A percentile compares a stretch with the other conserved stretches of the same genome.
These are phyloP conservation scores for Brachyopa scutellaris DNA, from an alignment of 2,888 invertebrate species.

Conservation along the genomic window DNA sequence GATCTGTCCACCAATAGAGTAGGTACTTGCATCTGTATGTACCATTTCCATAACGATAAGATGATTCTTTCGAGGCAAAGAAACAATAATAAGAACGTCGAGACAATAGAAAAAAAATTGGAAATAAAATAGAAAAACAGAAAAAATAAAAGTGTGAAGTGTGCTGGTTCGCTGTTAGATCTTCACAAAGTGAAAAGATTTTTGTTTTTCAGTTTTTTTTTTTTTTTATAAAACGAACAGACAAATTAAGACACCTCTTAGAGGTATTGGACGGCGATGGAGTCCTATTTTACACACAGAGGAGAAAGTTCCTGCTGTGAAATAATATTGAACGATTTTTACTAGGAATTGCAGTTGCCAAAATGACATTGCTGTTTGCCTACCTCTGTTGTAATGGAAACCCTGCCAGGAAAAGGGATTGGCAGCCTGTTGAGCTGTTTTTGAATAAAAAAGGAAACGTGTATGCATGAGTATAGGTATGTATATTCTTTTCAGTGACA, in stretches of 20 bases:
- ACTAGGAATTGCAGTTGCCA: not conserved
- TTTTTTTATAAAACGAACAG: not conserved
- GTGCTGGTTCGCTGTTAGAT: conserved; percentile 5
- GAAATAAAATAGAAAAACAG: too few relatives aligned
- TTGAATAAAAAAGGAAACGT: not conserved
- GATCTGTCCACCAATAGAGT: too few relatives aligned
- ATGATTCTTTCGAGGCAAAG: too few relatives aligned
- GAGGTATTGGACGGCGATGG: too few relatives aligned
- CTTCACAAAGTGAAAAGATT: not conserved
- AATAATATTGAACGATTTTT: not conserved
- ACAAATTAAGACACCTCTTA: conserved; percentile 12
- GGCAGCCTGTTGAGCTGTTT: not conserved
- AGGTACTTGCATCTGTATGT: too few relatives aligned
- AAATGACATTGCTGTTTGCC: not conserved
- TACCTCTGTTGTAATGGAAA: not conserved
- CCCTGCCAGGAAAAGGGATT: not conserved
- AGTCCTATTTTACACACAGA: not conserved
- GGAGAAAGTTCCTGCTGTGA: conserved; percentile 28
- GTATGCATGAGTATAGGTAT: too few relatives aligned
- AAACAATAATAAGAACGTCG: too few relatives aligned
- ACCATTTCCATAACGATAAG: too few relatives aligned
- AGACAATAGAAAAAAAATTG: too few relatives aligned
- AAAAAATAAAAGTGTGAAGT: too few relatives aligned
- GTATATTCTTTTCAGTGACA: too few relatives aligned
- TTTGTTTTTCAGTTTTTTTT: too few relatives aligned